Evolutionary conservation across 2,113 vertebrate species (phyloP).

Genomic region (Stictonetta naevosa): DNA sequence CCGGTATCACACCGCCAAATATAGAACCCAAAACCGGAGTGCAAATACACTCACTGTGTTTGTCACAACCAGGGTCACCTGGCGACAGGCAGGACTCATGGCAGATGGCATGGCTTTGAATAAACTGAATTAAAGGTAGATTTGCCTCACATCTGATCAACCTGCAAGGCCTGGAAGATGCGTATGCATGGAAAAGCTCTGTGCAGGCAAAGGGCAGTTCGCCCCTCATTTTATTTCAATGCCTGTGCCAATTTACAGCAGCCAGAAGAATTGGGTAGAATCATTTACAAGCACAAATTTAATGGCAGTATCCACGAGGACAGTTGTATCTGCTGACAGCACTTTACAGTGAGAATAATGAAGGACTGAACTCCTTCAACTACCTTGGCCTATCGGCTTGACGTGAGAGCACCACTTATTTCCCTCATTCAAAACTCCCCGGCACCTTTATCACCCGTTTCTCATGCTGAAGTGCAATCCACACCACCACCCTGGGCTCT

Average conservation of each 20-base stretch:
- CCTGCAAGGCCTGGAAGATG: background rate
- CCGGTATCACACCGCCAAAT: background rate
- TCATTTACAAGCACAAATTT: background rate
- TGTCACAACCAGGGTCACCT: conserved; percentile 22
- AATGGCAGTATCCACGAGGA: background rate
- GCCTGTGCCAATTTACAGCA: background rate
- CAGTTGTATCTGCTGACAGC: background rate
- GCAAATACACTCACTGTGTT: conserved; percentile 66
- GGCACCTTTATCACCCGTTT: background rate
- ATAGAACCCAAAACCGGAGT: conserved; percentile 33
- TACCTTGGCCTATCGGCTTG: background rate
- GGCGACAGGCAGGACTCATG: background rate
- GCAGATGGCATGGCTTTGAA: background rate
- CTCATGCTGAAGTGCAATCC: background rate
- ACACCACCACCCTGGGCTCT: background rate
- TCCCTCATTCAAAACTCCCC: background rate
- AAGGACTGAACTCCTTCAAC: background rate
- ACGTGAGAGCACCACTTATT: background rate
- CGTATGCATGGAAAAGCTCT: rapidly evolving
- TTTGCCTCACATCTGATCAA: rapidly evolving
- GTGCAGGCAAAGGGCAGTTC: background rate
- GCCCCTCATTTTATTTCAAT: background rate
- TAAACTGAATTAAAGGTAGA: background rate
- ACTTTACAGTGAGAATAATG: background rate
- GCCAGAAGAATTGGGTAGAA: background rate